Evolutionary conservation across 2,888 invertebrate species (phyloP), one percentile per base, ranked within the genome.

Genomic region (Chrysolina americana): DNA sequence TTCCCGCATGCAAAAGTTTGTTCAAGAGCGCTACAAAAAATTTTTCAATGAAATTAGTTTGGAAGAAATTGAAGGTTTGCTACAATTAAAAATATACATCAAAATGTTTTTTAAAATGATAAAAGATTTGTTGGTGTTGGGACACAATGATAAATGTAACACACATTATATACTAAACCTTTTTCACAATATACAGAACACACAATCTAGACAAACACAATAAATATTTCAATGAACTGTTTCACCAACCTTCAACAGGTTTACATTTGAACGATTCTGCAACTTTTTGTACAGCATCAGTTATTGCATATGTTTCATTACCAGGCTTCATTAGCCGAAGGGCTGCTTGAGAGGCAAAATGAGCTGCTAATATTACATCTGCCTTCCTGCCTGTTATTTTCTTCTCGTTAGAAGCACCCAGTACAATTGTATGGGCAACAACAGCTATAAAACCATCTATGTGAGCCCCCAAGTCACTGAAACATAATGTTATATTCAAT

Each of bases 381-480:
- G 99, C 99, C 53, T 78, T 79, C 62, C 80, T 80, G 9, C 98
- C 99, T 15, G 92, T 93, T 19, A 96, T 93, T 89, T 94, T 94
- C 68, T 92, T 91, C 76, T 93, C 93, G 80, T 89, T 87, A 23
- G 92, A 90, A 59, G 95, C 94, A 66, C 97, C 98, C 82, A 99
- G 93, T 70, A 96, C 93, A 78, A 98, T 90, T 6, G 98, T 98
- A 88, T 99, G 99, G 41, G 99, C 99, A 70, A 96, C 98, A 68
- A 99, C 98, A 66, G 99, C 98, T 85, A 98, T 97, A 87, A 98
- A 99, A 48, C 99, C 99, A 92, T 99, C 99, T 86, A 99, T 95
- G 87, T 99, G 99, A 77, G 97, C 98, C 80, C 99, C 99, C 86
- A 99, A 90, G 89, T 99, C 99, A 88, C 97, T 97, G 85, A 44